These are phyloP conservation scores for Limnephilus rhombicus DNA, from an alignment of 2,888 invertebrate species.

Conservation along the genomic window DNA sequence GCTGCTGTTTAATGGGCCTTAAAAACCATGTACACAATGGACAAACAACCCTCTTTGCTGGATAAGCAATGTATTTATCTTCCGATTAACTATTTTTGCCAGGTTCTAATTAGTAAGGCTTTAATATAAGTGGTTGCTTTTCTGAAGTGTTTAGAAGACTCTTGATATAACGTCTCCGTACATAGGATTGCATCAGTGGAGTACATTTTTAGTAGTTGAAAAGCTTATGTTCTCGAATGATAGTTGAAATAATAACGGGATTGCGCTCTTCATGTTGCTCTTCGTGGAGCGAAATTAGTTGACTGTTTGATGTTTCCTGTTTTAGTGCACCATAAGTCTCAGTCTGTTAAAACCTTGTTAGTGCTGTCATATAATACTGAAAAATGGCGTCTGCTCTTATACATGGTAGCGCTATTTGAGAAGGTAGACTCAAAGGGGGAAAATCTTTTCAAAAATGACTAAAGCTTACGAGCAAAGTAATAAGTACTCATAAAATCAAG, in stretches of 20 bases:
- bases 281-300: background rate
- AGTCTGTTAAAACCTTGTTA: background rate
- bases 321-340: background rate
- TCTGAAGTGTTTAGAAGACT: too few relatives aligned
- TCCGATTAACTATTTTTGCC: too few relatives aligned
- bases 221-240: background rate
- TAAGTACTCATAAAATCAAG: background rate
- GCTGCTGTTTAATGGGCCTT: too few relatives aligned
- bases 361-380: conserved; percentile 25
- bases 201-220: background rate
- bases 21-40: too few relatives aligned
- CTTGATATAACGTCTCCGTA: background rate
- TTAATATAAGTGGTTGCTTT: too few relatives aligned
- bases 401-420: background rate
- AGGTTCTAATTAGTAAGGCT: too few relatives aligned
- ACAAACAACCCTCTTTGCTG: too few relatives aligned
- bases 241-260: background rate
- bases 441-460: background rate
- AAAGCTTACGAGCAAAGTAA: background rate
- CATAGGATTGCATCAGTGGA: background rate
- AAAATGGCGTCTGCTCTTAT: background rate
- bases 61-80: too few relatives aligned
- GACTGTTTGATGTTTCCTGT: background rate
- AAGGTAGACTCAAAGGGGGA: background rate
- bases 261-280: background rate